Percentiles rank a stretch among this genome's conserved stretches.
Conservation (phyloP, 2,888 invertebrate genomes). For the Drosophila cognata region DNA sequence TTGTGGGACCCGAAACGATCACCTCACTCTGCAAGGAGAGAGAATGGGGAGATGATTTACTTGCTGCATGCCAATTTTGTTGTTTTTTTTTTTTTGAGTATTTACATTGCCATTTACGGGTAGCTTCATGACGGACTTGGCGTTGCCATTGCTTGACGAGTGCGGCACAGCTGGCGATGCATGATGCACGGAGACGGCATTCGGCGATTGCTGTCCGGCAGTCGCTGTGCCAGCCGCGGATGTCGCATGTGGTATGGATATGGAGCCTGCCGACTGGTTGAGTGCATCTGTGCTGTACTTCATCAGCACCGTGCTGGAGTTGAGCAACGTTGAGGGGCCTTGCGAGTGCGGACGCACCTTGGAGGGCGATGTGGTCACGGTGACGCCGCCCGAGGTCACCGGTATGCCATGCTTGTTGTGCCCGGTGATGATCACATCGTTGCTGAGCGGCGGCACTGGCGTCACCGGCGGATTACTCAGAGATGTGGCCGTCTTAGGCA, state of each 20-base stretch:
- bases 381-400: slow-evolving; percentile 87
- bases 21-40: slow-evolving; percentile 82
- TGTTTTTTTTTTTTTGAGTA: background rate
- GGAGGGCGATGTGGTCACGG: slow-evolving; percentile 87
- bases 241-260: slow-evolving; percentile 77
- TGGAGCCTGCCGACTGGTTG: slow-evolving; percentile 85
- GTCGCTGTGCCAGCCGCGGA: slow-evolving; percentile 22
- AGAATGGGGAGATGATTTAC: background rate
- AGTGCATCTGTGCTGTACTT: slow-evolving; percentile 84
- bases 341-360: slow-evolving; percentile 86
- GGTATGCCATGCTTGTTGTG: slow-evolving; percentile 86
- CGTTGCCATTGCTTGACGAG: slow-evolving; percentile 80
- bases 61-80: background rate
- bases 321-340: slow-evolving; percentile 86
- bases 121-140: slow-evolving; percentile 85
- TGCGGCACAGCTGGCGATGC: slow-evolving; percentile 84
- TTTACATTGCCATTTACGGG: slow-evolving; percentile 83
- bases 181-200: slow-evolving; percentile 85
- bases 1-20: slow-evolving; percentile 88
- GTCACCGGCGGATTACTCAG: slow-evolving; percentile 82
- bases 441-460: slow-evolving; percentile 85
- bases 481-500: slow-evolving; percentile 66
- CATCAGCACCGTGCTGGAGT: slow-evolving; percentile 83
- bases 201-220: slow-evolving; percentile 60
- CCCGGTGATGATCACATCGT: slow-evolving; percentile 86